Evolutionary conservation across 2,113 vertebrate species (phyloP).

Genomic region (Elephantulus edwardii): DNA sequence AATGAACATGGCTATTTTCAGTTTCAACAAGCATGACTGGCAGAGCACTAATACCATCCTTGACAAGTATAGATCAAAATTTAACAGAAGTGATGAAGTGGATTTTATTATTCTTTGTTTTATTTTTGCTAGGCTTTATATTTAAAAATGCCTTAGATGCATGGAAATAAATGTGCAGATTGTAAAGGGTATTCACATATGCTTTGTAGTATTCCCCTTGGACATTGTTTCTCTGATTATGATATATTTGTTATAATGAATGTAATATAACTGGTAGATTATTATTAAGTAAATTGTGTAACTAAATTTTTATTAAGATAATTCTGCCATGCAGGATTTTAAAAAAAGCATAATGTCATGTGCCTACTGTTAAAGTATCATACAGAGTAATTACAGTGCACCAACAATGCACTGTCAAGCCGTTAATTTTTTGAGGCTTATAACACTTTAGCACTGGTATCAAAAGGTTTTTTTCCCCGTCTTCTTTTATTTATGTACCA

Average conservation of each 20-base stretch:
- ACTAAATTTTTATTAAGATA: not conserved
- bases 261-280: not conserved
- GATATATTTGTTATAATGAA: not conserved
- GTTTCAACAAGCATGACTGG: too few species aligned
- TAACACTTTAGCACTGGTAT: not conserved
- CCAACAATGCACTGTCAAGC: not conserved
- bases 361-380: not conserved
- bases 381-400: not conserved
- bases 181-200: not conserved
- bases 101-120: not conserved
- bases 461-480: not conserved
- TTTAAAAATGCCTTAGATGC: too few species aligned
- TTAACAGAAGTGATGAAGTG: not conserved
- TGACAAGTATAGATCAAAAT: not conserved
- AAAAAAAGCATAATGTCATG: not conserved
- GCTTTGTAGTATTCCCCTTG: not conserved
- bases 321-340: not conserved
- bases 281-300: not conserved
- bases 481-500: not conserved
- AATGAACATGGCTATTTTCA: too few species aligned
- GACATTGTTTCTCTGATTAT: not conserved
- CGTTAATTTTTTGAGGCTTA: not conserved
- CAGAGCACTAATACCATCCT: too few species aligned
- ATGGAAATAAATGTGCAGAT: not conserved
- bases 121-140: not conserved